Evolutionary conservation across 2,797 vertebrate species (phyloP).

Genomic region (Oceanodroma leucorhoa): DNA sequence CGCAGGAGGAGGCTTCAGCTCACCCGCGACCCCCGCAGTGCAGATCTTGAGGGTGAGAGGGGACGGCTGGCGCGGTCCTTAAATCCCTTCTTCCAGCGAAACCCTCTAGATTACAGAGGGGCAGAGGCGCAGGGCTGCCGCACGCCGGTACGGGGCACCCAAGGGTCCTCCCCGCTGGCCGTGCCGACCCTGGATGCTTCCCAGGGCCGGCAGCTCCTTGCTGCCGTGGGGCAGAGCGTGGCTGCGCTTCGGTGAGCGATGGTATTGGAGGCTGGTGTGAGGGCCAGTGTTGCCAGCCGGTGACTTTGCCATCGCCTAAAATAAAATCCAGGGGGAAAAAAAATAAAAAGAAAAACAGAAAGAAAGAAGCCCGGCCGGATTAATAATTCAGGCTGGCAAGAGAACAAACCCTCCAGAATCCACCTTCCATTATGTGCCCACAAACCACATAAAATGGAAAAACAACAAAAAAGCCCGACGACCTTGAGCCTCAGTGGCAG

Average conservation of each 20-base stretch:
- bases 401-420: conserved; percentile 44
- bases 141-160: accelerated
- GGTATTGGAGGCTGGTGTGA: accelerated
- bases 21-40: neutral
- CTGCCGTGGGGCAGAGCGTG: neutral
- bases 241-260: neutral
- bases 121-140: neutral
- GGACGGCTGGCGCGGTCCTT: too few species aligned
- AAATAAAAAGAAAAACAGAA: neutral
- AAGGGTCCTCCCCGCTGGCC: neutral
- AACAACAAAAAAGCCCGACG: neutral
- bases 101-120: accelerated
- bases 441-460: conserved; percentile 59
- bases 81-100: neutral
- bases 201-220: neutral
- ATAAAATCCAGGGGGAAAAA: neutral
- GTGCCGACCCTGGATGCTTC: neutral
- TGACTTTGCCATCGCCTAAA: neutral
- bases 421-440: conserved; percentile 53
- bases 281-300: neutral
- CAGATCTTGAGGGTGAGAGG: neutral
- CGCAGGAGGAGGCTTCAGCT: neutral
- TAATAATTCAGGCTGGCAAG: conserved; percentile 54
- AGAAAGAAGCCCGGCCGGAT: neutral
- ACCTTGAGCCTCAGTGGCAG: conserved; percentile 1